These are phyloP conservation scores for Operophtera brumata DNA, from an alignment of 2,888 invertebrate genomes.

Conservation along the genomic window DNA sequence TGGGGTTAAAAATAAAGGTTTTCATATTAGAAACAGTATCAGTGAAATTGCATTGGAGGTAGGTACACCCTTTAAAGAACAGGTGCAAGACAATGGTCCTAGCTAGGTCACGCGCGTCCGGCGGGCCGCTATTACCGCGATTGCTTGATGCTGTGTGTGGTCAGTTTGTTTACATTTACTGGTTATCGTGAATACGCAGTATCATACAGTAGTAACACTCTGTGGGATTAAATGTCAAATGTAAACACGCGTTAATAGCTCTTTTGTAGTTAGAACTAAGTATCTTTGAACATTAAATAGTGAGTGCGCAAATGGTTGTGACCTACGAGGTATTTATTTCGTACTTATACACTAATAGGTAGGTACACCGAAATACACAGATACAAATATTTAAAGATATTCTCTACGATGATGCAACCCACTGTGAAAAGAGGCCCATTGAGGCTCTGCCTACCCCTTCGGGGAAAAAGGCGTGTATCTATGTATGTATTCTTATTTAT, in stretches of 20 bases:
- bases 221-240: constrained; percentile 11
- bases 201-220: constrained; percentile 3
- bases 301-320: not conserved
- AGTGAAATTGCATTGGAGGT: too few relatives aligned
- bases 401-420: too few relatives aligned
- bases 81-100: constrained; percentile 12
- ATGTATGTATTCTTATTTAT: too few relatives aligned
- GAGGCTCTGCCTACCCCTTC: too few relatives aligned
- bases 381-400: too few relatives aligned
- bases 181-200: constrained; percentile 16
- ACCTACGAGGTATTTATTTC: too few relatives aligned
- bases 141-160: constrained; percentile 12
- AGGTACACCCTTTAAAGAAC: not conserved
- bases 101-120: constrained; percentile 11
- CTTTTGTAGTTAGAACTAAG: constrained; percentile 21
- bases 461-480: too few relatives aligned
- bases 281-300: constrained; percentile 14
- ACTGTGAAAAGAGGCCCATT: too few relatives aligned
- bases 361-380: too few relatives aligned
- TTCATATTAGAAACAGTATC: too few relatives aligned
- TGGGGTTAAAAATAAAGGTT: too few relatives aligned
- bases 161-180: constrained; percentile 27
- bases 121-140: constrained; percentile 4
- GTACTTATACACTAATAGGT: too few relatives aligned
- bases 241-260: not conserved